Evolutionary conservation across 2,888 invertebrate genomes (phyloP).

Genomic region (Dasypolia templi): DNA sequence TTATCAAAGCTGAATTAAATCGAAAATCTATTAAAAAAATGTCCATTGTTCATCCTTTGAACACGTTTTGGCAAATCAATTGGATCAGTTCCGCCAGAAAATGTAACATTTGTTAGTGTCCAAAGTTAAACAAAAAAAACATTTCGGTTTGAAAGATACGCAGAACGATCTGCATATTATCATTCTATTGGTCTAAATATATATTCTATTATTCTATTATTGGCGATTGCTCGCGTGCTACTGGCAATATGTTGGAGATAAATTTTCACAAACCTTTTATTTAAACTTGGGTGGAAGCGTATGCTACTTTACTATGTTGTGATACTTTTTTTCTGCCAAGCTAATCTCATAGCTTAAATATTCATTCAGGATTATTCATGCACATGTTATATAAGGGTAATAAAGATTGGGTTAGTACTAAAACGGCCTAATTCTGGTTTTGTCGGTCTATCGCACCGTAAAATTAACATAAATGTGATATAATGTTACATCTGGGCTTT

Average conservation of each 20-base stretch:
- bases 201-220: slow-evolving; percentile 34
- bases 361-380: slow-evolving; percentile 11
- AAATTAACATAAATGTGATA: slow-evolving; percentile 30
- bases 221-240: neutral
- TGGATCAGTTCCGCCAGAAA: slow-evolving; percentile 40
- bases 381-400: neutral
- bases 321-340: neutral
- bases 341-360: neutral
- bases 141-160: slow-evolving; percentile 43
- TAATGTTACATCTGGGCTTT: slow-evolving; percentile 29
- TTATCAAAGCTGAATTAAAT: slow-evolving; percentile 2
- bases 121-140: too few species aligned
- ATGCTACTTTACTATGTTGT: neutral
- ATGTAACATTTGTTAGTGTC: slow-evolving; percentile 40
- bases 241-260: neutral
- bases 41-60: slow-evolving; percentile 7
- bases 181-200: slow-evolving; percentile 29
- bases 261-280: neutral
- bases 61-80: slow-evolving; percentile 49
- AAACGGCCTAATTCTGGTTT: slow-evolving; percentile 18
- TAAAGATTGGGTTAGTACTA: slow-evolving; percentile 21
- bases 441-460: slow-evolving; percentile 25
- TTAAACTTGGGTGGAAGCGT: neutral
- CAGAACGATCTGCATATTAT: slow-evolving; percentile 37
- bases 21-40: slow-evolving; percentile 12